Base-by-base conservation (phyloP, 2,888 invertebrate genomes). In the Lasioglossum vierecki region DNA sequence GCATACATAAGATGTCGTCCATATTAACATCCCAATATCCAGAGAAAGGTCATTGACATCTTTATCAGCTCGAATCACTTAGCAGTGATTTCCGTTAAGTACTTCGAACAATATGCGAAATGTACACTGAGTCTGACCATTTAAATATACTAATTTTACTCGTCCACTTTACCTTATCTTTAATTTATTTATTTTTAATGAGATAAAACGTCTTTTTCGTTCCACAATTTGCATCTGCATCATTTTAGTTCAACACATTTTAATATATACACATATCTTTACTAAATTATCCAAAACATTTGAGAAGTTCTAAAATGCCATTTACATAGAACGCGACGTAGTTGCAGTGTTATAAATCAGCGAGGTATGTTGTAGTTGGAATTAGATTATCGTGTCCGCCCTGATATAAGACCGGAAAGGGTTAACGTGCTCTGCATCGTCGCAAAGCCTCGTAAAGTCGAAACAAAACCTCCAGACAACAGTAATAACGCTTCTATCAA, bases 131-230 rank as follows among this genome's bases (percentile, higher is more conserved):
- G 39, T 4, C 35, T 66, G 39, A 26, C 41, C 22, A 66, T 66
- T 66, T 66, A n/a, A 57, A n/a, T n/a, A n/a, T 57, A 57, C 57
- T 57, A 57, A 57, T 11, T 57, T 57, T n/a, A 57, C n/a, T 57
- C n/a, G 57, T 11, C n/a, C 57, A n/a, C n/a, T n/a, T 9, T 4
- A n/a, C 3, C n/a, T n/a, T 8, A 9, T 3, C 44, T 44, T 44
- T 44, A 3, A 9, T n/a, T 57, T n/a, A 57, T n/a, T n/a, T n/a
- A 57, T 11, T 11, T n/a, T 11, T 11, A 11, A 57, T 4, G 4
- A 11, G 4, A 57, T n/a, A 22, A n/a, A n/a, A n/a, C 11, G 35
- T 9, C 2, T 53, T n/a, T 53, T n/a, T n/a, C 53, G n/a, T 53
- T 53, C 1, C 3, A n/a, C 11, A n/a, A 57, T 57, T 57, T 57